Evolutionary conservation across 2,888 invertebrate genomes (phyloP).

Genomic region (Mesorhabditis belari): DNA sequence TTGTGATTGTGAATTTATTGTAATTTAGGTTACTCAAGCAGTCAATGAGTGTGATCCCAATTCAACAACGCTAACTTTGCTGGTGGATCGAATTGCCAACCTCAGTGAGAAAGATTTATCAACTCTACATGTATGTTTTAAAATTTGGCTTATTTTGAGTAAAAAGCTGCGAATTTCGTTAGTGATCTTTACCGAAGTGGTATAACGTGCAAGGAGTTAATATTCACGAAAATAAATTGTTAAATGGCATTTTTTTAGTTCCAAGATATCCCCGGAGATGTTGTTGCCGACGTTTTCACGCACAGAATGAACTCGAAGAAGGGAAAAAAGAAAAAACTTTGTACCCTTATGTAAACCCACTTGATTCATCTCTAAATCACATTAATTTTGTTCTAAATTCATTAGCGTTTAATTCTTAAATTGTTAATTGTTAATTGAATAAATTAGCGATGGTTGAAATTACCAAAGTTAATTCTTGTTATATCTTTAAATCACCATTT

Average conservation of each 20-base stretch:
- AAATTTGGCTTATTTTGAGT: background rate
- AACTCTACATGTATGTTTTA: background rate
- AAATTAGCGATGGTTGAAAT: too few species aligned
- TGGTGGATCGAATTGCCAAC: constrained; percentile 31
- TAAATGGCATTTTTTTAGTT: constrained; percentile 28
- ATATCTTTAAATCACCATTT: too few species aligned
- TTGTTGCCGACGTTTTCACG: constrained; percentile 31
- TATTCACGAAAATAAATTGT: too few species aligned
- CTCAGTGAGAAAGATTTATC: constrained; percentile 15
- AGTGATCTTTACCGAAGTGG: too few species aligned
- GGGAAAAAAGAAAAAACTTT: too few species aligned
- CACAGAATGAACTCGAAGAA: background rate
- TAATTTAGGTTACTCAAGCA: constrained; percentile 35
- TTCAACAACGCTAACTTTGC: constrained; percentile 32
- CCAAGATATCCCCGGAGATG: constrained; percentile 31
- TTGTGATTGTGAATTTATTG: background rate
- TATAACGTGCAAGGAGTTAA: too few species aligned
- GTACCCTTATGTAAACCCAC: background rate
- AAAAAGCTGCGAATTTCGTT: too few species aligned
- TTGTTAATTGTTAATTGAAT: too few species aligned
- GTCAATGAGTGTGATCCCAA: constrained; percentile 39
- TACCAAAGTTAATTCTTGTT: too few species aligned
- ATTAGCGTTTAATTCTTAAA: too few species aligned
- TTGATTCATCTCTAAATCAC: too few species aligned
- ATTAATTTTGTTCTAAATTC: too few species aligned